Percentiles rank a stretch among this genome's conserved stretches.
phyloP scores from a whole-genome alignment of 37 sponge, comb jelly and placozoan genomes.

The Crambe crambe region DNA sequence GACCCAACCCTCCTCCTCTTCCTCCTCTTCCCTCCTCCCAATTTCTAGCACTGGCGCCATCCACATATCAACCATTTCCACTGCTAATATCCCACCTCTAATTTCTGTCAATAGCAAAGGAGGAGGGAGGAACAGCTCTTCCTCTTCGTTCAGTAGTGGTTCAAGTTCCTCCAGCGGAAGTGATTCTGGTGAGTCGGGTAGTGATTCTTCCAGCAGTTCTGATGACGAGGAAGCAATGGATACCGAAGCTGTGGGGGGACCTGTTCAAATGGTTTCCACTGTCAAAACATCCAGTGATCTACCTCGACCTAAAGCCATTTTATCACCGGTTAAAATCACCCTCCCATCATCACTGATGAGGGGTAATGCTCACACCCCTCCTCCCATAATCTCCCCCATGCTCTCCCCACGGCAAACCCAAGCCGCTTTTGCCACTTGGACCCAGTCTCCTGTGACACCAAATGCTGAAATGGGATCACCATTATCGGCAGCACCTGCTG shows the following conservation, averaged over 20 bases:
- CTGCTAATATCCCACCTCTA: conserved; percentile 16
- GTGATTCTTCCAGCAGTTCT: conserved; percentile 31
- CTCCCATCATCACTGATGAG: neutral
- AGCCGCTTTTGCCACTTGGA: neutral
- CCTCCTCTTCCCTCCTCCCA: neutral
- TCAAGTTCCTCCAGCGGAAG: conserved; percentile 40
- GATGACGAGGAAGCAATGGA: conserved; percentile 15
- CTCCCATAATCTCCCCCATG: conserved; percentile 6
- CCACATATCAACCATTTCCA: neutral
- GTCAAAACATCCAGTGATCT: conserved; percentile 7
- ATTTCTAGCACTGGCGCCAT: neutral
- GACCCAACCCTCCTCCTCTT: neutral
- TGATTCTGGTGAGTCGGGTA: conserved; percentile 36
- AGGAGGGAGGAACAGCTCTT: neutral
- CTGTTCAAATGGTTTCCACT: conserved; percentile 29
- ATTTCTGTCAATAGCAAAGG: neutral
- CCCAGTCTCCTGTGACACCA: neutral
- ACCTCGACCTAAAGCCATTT: conserved; percentile 37
- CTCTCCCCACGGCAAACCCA: neutral
- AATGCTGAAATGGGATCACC: neutral
- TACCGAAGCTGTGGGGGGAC: conserved; percentile 2
- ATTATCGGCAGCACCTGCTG: neutral
- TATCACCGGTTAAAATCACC: conserved; percentile 27
- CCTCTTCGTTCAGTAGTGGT: conserved; percentile 22
- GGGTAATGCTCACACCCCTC: neutral